Base-by-base conservation (phyloP, 2,797 vertebrate genomes). In the Enteromius unitaeniatus region DNA sequence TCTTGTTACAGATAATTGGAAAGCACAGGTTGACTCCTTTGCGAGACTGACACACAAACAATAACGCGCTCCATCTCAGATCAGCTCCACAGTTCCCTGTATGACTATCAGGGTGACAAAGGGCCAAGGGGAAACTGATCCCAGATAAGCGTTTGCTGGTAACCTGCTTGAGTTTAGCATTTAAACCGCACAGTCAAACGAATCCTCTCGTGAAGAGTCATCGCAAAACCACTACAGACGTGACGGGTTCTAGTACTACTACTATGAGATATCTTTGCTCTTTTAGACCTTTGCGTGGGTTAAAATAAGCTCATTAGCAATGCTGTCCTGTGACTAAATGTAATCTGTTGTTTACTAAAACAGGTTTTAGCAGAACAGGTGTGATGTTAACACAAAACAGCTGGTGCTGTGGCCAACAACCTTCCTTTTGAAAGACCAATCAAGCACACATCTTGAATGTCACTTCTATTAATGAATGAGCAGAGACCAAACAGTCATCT, bases 321-420 rank as follows among this genome's bases (percentile, higher is more conserved):
- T 86, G 86, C 89, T 51, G 64, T 86, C 80, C 84, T 85, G 77
- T 83, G 76, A 80, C 67, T 86, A 75, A 87, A 91, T 89, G 91
- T 91, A 93, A 93, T 92, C 89, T 77, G 90, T 90, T 94, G 92
- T 94, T 94, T 94, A 92, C 89, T 86, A 92, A 92, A 87, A 84
- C 79, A 89, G 84, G 81, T 84, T 85, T 91, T 88, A 90, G 86
- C 86, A 85, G 91, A 90, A 88, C 93, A 93, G 93, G 91, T 93
- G 93, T 89, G 87, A 87, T 90, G 90, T 89, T 89, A 89, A 91
- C 92, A 91, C 91, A 91, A 89, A 93, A 92, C 90, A 93, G 87
- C 92, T 92, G 92, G 88, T 91, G 82, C 84, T 77, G 70, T 81
- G 84, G 84, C 89, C 86, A 86, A 76, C 88, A 88, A 90, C 82